Evolutionary conservation across 2,113 vertebrate genomes (phyloP), one percentile per base, ranked within the genome.

Genomic region (Dolichotis patagonum): DNA sequence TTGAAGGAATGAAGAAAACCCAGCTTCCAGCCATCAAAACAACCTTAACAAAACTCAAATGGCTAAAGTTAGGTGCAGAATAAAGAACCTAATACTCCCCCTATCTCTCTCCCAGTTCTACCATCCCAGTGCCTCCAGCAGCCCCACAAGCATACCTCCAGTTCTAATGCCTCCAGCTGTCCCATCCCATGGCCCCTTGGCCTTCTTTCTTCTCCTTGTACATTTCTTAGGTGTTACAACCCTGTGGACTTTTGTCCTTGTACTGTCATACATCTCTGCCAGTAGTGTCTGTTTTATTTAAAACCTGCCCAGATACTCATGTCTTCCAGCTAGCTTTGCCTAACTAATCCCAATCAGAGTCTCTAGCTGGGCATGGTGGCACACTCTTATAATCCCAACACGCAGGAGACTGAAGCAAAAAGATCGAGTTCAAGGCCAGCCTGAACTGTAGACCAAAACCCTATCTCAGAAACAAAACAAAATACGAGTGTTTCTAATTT

Each of bases 221-320:
- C 32, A 65, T 54, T 32, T 87, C 41, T 94, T 95, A 77, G 30
- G 49, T 90, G 81, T 88, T 95, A 62, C 19, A 54, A 4, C 11
- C 73, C 80, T 81, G 17, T 4, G 22, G 28, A 73, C 16, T 58
- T 83, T 63, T 90, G 19, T 85, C 52, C n/a, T 81, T 84, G 7
- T 84, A 56, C 62, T 80, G 8, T 32, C 80, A n/a, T 49, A 81
- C 5, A 60, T 87, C 43, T 92, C 81, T 85, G 93, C 35, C 77
- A 95, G 69, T 88, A 49, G 14, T 56, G 14, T 49, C 56, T 77
- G 22, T 94, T 95, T 91, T 86, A 38, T 91, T 95, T 86, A 90
- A 91, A 60, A 89, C 28, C 43, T 97, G 84, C 65, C 67, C 91
- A n/a, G n/a, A 94, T 80, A 80, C 28, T 38, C 24, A 11, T 54